These are phyloP conservation scores for Hydrophis major DNA, from an alignment of 2,797 vertebrate genomes.

Conservation along the genomic window DNA sequence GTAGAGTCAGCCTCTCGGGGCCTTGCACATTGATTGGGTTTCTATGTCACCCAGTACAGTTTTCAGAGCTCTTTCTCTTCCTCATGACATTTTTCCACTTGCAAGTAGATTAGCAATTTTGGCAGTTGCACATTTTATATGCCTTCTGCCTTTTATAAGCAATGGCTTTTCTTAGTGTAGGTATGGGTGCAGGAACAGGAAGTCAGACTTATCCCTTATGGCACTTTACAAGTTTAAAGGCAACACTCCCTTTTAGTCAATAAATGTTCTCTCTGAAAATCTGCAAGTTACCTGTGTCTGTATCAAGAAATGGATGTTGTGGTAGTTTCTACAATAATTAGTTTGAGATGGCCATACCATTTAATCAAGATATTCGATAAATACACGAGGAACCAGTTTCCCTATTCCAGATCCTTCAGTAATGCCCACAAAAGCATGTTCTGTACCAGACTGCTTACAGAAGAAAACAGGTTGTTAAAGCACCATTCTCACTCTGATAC, in stretches of 20 bases:
- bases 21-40: background rate
- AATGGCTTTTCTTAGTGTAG: background rate
- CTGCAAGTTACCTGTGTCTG: background rate
- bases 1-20: background rate
- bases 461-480: background rate
- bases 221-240: background rate
- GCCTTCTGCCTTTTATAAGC: background rate
- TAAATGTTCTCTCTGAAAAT: background rate
- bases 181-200: background rate
- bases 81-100: background rate
- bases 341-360: background rate
- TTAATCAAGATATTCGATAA: background rate
- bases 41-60: background rate
- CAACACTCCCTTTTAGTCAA: background rate
- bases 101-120: background rate
- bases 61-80: background rate
- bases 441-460: background rate
- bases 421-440: background rate
- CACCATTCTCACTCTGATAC: background rate
- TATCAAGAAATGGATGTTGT: background rate
- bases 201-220: background rate
- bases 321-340: background rate
- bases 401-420: background rate
- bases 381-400: background rate
- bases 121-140: background rate